Evolutionary conservation across 2,797 vertebrate species (phyloP).

Genomic region (Antennarius maculatus): DNA sequence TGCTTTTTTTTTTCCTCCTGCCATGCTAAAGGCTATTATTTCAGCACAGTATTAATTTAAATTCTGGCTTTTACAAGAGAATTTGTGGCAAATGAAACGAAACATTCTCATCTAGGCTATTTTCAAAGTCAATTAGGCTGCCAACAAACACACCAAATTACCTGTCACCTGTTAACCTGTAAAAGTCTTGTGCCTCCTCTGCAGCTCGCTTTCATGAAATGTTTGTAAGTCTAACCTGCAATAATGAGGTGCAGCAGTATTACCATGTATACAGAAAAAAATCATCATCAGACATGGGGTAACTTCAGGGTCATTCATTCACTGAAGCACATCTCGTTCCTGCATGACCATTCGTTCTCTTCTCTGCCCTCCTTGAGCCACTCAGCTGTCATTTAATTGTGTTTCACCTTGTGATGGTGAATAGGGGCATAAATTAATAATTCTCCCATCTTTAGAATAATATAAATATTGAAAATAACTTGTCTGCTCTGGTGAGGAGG

Average conservation of each 20-base stretch:
- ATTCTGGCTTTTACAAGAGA: background rate
- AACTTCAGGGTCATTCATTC: conserved; percentile 13
- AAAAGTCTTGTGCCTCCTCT: background rate
- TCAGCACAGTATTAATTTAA: background rate
- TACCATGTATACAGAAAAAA: conserved; percentile 1
- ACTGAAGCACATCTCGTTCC: background rate
- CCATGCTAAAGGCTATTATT: no score
- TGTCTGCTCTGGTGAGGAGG: background rate
- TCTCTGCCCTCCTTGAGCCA: background rate
- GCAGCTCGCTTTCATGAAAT: conserved; percentile 1
- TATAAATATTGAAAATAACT: background rate
- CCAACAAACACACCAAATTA: background rate
- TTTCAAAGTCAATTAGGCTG: background rate
- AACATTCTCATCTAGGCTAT: no score
- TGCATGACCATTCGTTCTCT: background rate
- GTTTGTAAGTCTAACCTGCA: conserved; percentile 5
- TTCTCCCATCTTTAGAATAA: conserved; percentile 8
- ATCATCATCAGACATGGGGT: background rate
- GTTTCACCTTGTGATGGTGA: background rate
- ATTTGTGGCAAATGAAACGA: no score
- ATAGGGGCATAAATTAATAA: background rate
- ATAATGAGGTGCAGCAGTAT: background rate
- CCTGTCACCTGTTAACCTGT: background rate
- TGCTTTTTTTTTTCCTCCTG: no score
- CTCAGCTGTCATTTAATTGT: conserved; percentile 20